phyloP scores from a whole-genome alignment of 1,140 invertebrate species.

The Littorina saxatilis region DNA sequence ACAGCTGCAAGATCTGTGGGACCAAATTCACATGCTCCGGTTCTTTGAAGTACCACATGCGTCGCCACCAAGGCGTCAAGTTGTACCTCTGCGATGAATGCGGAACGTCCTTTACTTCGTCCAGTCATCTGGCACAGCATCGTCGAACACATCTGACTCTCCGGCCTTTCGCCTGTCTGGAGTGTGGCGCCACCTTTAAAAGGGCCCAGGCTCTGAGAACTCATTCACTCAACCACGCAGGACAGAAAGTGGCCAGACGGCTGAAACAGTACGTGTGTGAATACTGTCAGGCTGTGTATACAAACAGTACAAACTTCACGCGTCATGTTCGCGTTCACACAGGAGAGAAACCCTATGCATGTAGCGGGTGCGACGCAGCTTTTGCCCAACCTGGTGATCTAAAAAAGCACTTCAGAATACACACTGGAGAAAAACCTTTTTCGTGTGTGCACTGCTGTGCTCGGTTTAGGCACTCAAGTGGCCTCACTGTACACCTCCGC shows the following conservation, averaged over 20 bases:
- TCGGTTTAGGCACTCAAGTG: slow-evolving; percentile 36
- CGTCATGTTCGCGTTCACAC: slow-evolving; percentile 62
- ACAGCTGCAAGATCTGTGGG: slow-evolving; percentile 73
- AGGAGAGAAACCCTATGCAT: slow-evolving; percentile 69
- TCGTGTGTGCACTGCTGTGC: slow-evolving; percentile 72
- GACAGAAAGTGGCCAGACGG: slow-evolving; percentile 54
- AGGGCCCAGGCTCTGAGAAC: slow-evolving; percentile 24
- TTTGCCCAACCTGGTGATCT: slow-evolving; percentile 39
- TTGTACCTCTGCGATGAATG: slow-evolving; percentile 88
- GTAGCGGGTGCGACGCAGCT: slow-evolving; percentile 67
- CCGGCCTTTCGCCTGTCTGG: slow-evolving; percentile 69
- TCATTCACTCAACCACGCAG: slow-evolving; percentile 65
- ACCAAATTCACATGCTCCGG: slow-evolving; percentile 87
- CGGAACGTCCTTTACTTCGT: slow-evolving; percentile 86
- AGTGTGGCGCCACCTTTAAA: slow-evolving; percentile 63
- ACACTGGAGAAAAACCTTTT: slow-evolving; percentile 70
- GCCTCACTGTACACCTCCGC: slow-evolving; percentile 38
- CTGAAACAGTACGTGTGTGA: slow-evolving; percentile 65
- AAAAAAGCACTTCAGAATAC: slow-evolving; percentile 51
- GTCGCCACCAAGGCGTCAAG: slow-evolving; percentile 95
- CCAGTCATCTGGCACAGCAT: slow-evolving; percentile 30
- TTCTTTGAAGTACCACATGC: slow-evolving; percentile 96
- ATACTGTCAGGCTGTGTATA: slow-evolving; percentile 64
- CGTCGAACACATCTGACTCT: slow-evolving; percentile 68
- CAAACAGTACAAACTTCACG: slow-evolving; percentile 21